A percentile compares a stretch with the other conserved stretches of the same genome.
phyloP scores from a whole-genome alignment of 2,797 vertebrate species.

The Labroides dimidiatus region DNA sequence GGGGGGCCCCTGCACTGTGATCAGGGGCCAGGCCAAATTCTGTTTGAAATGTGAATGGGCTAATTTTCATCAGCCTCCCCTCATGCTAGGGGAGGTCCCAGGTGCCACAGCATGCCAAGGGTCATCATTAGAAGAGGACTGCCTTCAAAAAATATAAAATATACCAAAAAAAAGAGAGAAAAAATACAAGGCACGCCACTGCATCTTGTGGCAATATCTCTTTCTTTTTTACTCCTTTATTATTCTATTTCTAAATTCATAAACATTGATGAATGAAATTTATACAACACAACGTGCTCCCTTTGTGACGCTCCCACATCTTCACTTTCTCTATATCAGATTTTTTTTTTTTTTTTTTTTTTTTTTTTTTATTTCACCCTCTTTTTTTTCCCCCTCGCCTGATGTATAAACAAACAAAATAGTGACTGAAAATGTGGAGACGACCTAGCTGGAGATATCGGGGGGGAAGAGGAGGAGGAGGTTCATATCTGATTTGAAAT shows the following conservation, averaged over 20 bases:
- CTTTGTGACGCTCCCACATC: slow-evolving; percentile 62
- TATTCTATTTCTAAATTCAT: slow-evolving; percentile 90
- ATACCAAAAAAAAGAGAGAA: slow-evolving; percentile 12
- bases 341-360: slow-evolving; percentile 64
- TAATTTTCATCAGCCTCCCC: slow-evolving; percentile 98
- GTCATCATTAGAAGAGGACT: slow-evolving; percentile 98
- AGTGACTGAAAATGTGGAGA: slow-evolving; percentile 78
- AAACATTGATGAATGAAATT: slow-evolving; percentile 95
- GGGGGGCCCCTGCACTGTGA: slow-evolving; percentile 90
- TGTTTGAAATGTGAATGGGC: slow-evolving; percentile 99
- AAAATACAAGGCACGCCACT: slow-evolving; percentile 36
- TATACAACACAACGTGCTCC: slow-evolving; percentile 76
- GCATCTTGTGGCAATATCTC: slow-evolving; percentile 89
- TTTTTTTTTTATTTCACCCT: too few relatives aligned
- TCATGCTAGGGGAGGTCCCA: slow-evolving; percentile 91
- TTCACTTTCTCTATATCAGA: slow-evolving; percentile 59
- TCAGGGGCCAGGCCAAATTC: slow-evolving; percentile 97
- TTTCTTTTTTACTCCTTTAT: slow-evolving; percentile 77
- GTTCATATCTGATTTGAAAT: slow-evolving; percentile 91
- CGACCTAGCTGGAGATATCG: slow-evolving; percentile 68
- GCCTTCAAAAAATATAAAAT: slow-evolving; percentile 86
- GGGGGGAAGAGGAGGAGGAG: slow-evolving; percentile 58
- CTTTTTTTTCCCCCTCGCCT: slow-evolving; percentile 50
- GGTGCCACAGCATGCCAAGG: slow-evolving; percentile 96
- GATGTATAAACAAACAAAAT: slow-evolving; percentile 85